These are phyloP conservation scores for Synanthedon myopaeformis DNA, from an alignment of 2,888 invertebrate genomes.

Conservation along the genomic window DNA sequence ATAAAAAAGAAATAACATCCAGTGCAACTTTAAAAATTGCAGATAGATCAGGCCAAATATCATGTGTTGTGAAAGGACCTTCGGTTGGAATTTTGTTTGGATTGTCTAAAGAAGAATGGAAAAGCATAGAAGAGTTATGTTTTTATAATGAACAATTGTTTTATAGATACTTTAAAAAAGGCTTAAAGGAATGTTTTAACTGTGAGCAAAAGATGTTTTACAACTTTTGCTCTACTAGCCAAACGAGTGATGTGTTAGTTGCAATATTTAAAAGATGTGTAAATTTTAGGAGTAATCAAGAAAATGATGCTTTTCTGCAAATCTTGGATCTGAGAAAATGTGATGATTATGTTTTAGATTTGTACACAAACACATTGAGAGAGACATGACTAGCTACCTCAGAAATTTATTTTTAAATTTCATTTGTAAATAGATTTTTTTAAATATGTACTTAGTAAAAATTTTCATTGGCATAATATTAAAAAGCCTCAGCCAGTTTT, in stretches of 20 bases:
- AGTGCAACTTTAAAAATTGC: constrained; percentile 44
- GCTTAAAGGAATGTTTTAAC: constrained; percentile 35
- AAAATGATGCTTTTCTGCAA: constrained; percentile 42
- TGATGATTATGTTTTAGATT: constrained; percentile 31
- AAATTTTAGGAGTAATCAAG: constrained; percentile 46
- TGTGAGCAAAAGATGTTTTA: constrained; percentile 57
- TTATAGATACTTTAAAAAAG: constrained; percentile 57
- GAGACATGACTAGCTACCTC: background rate
- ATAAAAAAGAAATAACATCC: constrained; percentile 23
- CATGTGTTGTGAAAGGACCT: constrained; percentile 43
- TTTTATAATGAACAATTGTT: constrained; percentile 40
- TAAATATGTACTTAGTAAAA: too few relatives aligned
- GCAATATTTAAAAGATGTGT: constrained; percentile 36
- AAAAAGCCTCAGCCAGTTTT: too few relatives aligned
- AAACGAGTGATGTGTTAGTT: constrained; percentile 37
- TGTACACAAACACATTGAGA: constrained; percentile 23
- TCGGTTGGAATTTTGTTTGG: constrained; percentile 45
- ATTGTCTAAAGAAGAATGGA: constrained; percentile 41
- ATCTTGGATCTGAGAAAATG: constrained; percentile 38
- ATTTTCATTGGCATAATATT: too few relatives aligned
- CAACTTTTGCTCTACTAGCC: constrained; percentile 47
- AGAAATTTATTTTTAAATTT: too few relatives aligned
- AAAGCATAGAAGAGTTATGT: constrained; percentile 42
- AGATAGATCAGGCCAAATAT: constrained; percentile 46
- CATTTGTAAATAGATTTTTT: too few relatives aligned